A percentile compares a stretch with the other conserved stretches of the same genome.
phyloP scores from a whole-genome alignment of 1,140 invertebrate species.

The Rhopalosiphum padi region DNA sequence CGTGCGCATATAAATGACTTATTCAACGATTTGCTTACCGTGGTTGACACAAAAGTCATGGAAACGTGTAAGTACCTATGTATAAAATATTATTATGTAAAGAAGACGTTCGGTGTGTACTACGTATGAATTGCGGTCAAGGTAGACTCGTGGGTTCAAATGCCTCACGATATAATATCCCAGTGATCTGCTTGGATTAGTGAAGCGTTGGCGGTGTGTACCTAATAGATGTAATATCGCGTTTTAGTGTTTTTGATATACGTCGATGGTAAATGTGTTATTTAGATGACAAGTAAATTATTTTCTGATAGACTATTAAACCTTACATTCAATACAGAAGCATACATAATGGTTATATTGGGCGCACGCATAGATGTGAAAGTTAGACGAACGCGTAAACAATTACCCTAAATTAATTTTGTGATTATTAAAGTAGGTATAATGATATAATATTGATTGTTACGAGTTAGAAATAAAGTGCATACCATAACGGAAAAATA shows the following conservation, averaged over 20 bases:
- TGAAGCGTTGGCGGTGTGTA: not conserved
- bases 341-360: not conserved
- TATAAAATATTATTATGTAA: not conserved
- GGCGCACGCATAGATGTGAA: not conserved
- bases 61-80: not conserved
- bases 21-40: conserved; percentile 49
- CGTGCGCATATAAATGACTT: conserved; percentile 51
- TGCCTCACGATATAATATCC: not conserved
- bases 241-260: not conserved
- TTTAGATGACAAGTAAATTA: not conserved
- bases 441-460: not conserved
- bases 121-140: not conserved
- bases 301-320: not conserved
- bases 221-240: not conserved
- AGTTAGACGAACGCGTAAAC: not conserved
- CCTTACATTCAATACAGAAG: not conserved
- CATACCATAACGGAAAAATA: not conserved
- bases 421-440: not conserved
- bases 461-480: not conserved
- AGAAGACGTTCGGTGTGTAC: not conserved
- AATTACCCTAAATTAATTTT: not conserved
- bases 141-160: not conserved
- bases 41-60: not conserved
- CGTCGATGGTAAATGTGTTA: not conserved
- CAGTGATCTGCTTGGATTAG: not conserved